Conservation (phyloP, 2,113 vertebrate genomes). For the Smithornis capensis region DNA sequence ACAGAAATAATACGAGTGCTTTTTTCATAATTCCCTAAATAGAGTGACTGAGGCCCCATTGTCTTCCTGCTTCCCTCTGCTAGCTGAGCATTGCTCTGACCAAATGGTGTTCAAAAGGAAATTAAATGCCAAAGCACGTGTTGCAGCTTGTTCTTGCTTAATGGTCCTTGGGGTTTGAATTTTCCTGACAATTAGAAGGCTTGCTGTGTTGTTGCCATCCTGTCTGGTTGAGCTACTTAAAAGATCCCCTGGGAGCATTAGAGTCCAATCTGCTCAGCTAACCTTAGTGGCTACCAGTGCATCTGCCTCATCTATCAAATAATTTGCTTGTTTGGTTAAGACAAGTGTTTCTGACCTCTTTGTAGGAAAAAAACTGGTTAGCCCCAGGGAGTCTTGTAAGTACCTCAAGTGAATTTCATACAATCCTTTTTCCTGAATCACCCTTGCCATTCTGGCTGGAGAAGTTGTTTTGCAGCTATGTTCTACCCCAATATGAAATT, state of each 20-base stretch:
- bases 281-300: not conserved
- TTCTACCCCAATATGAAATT: not conserved
- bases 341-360: conserved; percentile 16
- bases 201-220: conserved; percentile 16
- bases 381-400: not conserved
- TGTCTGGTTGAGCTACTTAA: conserved; percentile 16
- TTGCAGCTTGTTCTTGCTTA: not conserved
- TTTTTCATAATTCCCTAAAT: not conserved
- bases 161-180: conserved; percentile 6
- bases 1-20: not conserved
- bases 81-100: not conserved
- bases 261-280: conserved; percentile 34
- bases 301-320: conserved; percentile 22
- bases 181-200: conserved; percentile 25
- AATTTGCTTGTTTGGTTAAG: conserved; percentile 22
- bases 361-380: not conserved
- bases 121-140: not conserved
- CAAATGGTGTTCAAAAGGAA: not conserved
- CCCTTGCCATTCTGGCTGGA: not conserved
- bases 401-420: not conserved
- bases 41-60: not conserved
- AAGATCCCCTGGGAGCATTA: not conserved
- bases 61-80: not conserved
- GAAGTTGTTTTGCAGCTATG: not conserved
- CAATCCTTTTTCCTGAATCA: not conserved